A percentile compares a stretch with the other conserved stretches of the same genome.
These are phyloP conservation scores for Alloplasta piceator DNA, from an alignment of 2,888 invertebrate genomes.

Conservation along the genomic window DNA sequence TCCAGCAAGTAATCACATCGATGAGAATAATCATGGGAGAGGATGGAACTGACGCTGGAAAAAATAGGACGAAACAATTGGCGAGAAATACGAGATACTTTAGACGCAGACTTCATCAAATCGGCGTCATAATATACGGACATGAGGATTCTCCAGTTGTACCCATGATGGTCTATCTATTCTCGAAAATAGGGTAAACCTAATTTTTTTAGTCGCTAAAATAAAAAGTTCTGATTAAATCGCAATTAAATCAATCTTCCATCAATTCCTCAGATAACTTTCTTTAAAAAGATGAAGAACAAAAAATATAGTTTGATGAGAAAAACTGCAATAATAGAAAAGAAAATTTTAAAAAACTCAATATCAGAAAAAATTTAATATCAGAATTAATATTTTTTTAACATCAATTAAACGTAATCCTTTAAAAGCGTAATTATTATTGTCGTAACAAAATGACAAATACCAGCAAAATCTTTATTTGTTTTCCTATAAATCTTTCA, in stretches of 20 bases:
- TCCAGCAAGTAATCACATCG: constrained; percentile 94
- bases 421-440: too few relatives aligned
- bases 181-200: constrained; percentile 97
- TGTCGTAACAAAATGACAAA: too few relatives aligned
- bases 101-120: constrained; percentile 90
- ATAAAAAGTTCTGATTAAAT: too few relatives aligned
- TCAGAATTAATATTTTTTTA: too few relatives aligned
- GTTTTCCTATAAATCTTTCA: too few relatives aligned
- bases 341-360: too few relatives aligned
- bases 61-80: constrained; percentile 88
- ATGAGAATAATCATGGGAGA: constrained; percentile 94
- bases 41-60: constrained; percentile 90
- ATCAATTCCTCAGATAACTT: neutral
- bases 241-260: too few relatives aligned
- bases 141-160: constrained; percentile 98
- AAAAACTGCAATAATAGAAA: too few relatives aligned
- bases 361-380: too few relatives aligned
- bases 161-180: constrained; percentile 96
- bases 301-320: neutral
- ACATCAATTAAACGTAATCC: too few relatives aligned
- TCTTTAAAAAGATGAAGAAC: neutral
- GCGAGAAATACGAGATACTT: constrained; percentile 93
- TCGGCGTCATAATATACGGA: constrained; percentile 96
- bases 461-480: too few relatives aligned
- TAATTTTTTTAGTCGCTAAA: too few relatives aligned